Conservation (phyloP, 2,797 vertebrate genomes). For the Chloroceryle amazona region DNA sequence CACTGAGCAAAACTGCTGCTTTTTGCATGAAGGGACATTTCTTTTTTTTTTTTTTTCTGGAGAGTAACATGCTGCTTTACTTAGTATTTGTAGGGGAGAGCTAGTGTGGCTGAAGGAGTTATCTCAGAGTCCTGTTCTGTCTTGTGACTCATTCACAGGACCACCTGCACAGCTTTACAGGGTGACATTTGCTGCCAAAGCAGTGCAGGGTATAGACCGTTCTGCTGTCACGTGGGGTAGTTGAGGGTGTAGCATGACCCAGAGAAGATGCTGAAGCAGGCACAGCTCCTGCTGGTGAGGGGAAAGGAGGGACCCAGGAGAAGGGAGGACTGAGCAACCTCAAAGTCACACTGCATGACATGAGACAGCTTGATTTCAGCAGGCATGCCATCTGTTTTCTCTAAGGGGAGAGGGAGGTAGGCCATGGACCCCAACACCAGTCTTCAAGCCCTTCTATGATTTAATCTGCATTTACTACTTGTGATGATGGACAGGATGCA, state of each 20-base stretch:
- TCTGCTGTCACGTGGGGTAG: not conserved
- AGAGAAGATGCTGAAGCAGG: not conserved
- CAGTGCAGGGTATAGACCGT: not conserved
- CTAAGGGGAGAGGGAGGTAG: not conserved
- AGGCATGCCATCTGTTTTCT: not conserved
- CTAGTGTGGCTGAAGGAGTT: not conserved
- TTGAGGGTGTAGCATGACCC: not conserved
- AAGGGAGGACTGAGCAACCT: not conserved
- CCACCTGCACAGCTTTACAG: accelerated
- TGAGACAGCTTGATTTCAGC: not conserved
- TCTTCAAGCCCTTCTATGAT: not conserved
- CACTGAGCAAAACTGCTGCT: not conserved
- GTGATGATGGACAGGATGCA: not conserved
- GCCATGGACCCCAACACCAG: accelerated
- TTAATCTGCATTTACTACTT: not conserved
- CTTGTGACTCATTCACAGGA: not conserved
- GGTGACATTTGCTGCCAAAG: accelerated
- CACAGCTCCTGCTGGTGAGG: accelerated
- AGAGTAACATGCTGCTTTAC: not conserved
- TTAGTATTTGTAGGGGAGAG: not conserved
- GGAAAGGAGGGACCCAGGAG: accelerated
- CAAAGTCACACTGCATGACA: not conserved
- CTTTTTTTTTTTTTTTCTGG: not conserved
- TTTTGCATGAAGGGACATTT: not conserved
- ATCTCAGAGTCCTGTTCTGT: not conserved